Evolutionary conservation across 2,113 vertebrate genomes (phyloP).

Genomic region (Geococcyx californianus): DNA sequence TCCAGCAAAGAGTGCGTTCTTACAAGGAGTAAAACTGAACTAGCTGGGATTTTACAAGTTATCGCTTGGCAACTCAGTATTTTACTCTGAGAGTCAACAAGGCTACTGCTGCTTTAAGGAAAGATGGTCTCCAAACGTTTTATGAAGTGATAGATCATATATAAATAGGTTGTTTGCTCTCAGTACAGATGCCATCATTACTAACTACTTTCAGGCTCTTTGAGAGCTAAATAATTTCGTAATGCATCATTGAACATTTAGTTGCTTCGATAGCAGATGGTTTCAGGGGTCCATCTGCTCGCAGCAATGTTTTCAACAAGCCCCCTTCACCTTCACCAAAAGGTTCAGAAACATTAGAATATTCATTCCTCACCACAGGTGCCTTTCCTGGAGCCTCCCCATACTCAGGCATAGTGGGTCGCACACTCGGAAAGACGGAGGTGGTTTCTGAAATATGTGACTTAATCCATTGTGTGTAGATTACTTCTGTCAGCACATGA

Average conservation of each 20-base stretch:
- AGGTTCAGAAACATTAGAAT: slow-evolving; percentile 80
- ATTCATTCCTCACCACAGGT: slow-evolving; percentile 79
- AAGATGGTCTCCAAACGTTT: slow-evolving; percentile 69
- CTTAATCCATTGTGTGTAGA: slow-evolving; percentile 36
- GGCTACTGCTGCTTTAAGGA: slow-evolving; percentile 81
- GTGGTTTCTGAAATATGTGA: slow-evolving; percentile 32
- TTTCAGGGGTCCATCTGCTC: slow-evolving; percentile 93
- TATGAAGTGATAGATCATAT: slow-evolving; percentile 89
- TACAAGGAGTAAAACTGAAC: not conserved
- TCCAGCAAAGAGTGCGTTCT: not conserved
- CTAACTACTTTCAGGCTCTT: slow-evolving; percentile 91
- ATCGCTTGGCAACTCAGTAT: not conserved
- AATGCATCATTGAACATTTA: slow-evolving; percentile 92
- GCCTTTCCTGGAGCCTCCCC: slow-evolving; percentile 50
- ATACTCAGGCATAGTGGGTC: not conserved
- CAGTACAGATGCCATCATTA: slow-evolving; percentile 87
- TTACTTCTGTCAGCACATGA: slow-evolving; percentile 5
- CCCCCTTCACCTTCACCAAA: slow-evolving; percentile 90
- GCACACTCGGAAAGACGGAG: not conserved
- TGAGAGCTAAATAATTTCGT: slow-evolving; percentile 93
- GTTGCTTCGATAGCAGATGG: slow-evolving; percentile 92
- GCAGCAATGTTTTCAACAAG: slow-evolving; percentile 91
- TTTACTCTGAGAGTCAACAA: slow-evolving; percentile 35
- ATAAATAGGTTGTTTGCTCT: slow-evolving; percentile 91
- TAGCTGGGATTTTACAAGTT: not conserved